Evolutionary conservation across 2,888 invertebrate species (phyloP), one percentile per base, ranked within the genome.

Genomic region (Pheosia tremula): DNA sequence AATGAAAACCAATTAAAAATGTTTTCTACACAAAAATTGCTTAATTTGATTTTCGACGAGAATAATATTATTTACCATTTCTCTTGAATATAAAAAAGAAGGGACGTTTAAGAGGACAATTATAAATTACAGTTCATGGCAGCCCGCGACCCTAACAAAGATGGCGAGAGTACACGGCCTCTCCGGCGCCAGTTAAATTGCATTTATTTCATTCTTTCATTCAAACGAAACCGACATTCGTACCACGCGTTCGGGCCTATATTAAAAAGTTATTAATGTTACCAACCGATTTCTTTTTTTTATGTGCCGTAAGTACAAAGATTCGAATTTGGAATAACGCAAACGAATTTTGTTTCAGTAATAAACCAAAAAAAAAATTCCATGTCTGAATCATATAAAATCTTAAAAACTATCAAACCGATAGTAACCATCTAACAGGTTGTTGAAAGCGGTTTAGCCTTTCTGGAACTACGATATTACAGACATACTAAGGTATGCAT

Each of bases 151-250:
- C 11, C 47, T 47, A 10, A 47, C 50, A 24, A n/a, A 50, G 24
- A 49, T n/a, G 50, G 50, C 50, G 13, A 24, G 9, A 50, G 8
- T 24, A 24, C 24, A 24, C 24, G 4, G 50, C 24, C 24, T 50
- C 24, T 50, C n/a, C 9, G 24, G 24, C 24, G 8, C 24, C 24
- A 24, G 24, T 50, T 9, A 50, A 24, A 24, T 50, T 24, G 24
- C 24, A 24, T 50, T 50, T 50, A 24, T 49, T 49, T 9, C 9
- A 9, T 9, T 10, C 0, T 47, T 45, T 49, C 49, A 13, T 49
- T 49, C 13, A 56, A 59, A 64, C 56, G 36, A 54, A 38, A 39
- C 39, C 45, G 55, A 59, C 45, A 38, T 7, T 49, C 13, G 13
- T 4, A 47, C 5, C 41, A 7, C 41, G 43, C 43, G 43, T 45